A percentile compares a stretch with the other conserved stretches of the same genome.
phyloP scores from a whole-genome alignment of 2,888 invertebrate species.

The Dicranocentrus wangi region DNA sequence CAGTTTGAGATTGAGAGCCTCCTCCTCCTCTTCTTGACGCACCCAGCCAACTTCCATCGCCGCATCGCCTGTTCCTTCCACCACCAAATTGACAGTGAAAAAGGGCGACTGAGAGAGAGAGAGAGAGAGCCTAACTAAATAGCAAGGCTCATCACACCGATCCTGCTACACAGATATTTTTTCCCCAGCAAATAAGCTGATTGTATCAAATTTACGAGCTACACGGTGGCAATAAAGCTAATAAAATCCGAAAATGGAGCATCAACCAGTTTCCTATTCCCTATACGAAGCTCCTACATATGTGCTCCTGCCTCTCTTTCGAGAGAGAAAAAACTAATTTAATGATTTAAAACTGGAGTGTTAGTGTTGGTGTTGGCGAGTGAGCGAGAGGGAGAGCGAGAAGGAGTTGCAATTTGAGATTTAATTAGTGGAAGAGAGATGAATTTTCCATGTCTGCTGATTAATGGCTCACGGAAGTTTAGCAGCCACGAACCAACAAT shows the following conservation, averaged over 20 bases:
- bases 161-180: slow-evolving; percentile 25
- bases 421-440: slow-evolving; percentile 63
- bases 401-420: slow-evolving; percentile 63
- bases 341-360: slow-evolving; percentile 65
- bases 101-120: not conserved
- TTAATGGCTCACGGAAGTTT: slow-evolving; percentile 68
- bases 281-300: no score
- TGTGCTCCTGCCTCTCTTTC: slow-evolving; percentile 13
- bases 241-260: slow-evolving; percentile 64
- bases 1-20: not conserved
- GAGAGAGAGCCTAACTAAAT: not conserved
- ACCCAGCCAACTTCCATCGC: no score
- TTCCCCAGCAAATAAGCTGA: slow-evolving; percentile 57
- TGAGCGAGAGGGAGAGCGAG: slow-evolving; percentile 31
- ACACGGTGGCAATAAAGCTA: slow-evolving; percentile 63
- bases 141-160: slow-evolving; percentile 11
- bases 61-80: no score
- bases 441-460: slow-evolving; percentile 66
- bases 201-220: slow-evolving; percentile 64
- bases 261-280: slow-evolving; percentile 60
- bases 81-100: slow-evolving; percentile 17
- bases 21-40: slow-evolving; percentile 17
- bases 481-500: slow-evolving; percentile 12
- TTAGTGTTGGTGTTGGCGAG: no score
- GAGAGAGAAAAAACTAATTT: slow-evolving; percentile 51